These are phyloP conservation scores for Sinocyclocheilus grahami DNA, from an alignment of 2,113 vertebrate species.

Conservation along the genomic window DNA sequence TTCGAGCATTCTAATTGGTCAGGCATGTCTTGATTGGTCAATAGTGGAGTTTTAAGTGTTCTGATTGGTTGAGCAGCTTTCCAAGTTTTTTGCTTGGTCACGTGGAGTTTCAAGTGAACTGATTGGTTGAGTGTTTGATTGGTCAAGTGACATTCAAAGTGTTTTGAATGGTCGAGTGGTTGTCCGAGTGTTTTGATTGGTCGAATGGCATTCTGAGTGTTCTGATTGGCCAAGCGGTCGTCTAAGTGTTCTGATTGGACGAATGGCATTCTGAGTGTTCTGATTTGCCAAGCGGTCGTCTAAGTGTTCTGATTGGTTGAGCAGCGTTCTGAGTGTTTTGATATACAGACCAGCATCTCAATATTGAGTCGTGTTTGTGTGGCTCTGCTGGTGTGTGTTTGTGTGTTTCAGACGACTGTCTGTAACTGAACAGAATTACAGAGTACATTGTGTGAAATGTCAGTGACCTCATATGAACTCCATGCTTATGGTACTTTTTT, in stretches of 20 bases:
- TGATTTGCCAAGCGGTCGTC: not conserved
- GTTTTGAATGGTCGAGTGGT: not conserved
- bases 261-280: not conserved
- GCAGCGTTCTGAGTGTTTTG: not conserved
- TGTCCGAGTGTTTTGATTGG: not conserved
- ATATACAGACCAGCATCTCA: not conserved
- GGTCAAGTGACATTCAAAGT: not conserved
- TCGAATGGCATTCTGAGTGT: not conserved
- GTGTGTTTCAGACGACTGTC: not conserved
- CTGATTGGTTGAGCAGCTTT: not conserved
- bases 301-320: not conserved
- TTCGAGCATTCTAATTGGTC: no score
- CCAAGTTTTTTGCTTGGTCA: not conserved
- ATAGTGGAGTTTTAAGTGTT: not conserved
- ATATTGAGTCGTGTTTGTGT: not conserved
- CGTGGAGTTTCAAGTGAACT: not conserved
- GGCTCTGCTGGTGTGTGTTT: not conserved
- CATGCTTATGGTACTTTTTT: not conserved
- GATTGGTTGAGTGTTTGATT: not conserved
- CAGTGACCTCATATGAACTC: not conserved
- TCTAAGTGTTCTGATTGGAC: not conserved
- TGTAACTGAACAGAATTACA: not conserved
- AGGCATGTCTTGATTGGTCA: not conserved
- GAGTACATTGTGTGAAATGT: not conserved
- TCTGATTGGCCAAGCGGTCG: not conserved